Base-by-base conservation (phyloP, 1,140 invertebrate species). In the Microplitis mediator region DNA sequence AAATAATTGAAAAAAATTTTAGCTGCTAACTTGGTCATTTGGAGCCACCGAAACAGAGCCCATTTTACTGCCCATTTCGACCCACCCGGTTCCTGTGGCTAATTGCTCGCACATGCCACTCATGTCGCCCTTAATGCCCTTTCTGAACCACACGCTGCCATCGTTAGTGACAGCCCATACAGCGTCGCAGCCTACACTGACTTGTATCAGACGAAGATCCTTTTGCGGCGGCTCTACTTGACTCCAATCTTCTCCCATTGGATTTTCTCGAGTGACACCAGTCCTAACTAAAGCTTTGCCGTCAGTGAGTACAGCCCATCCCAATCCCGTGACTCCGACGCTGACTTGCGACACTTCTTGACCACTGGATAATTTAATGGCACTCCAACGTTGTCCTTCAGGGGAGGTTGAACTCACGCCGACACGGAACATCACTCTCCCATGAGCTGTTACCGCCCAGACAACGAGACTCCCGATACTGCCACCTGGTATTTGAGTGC, bases 361-460 rank as follows among this genome's bases (percentile, higher is more conserved):
- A 58, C 93, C 92, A 16, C 90, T 88, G 35, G 92, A 90, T 63
- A 94, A 91, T 75, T 91, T 89, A 35, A 97, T 90, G 67, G 91
- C 90, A 45, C 90, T 91, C 96, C 96, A 97, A 23, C 91, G 89
- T 67, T 90, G 87, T 6, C 95, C 96, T 89, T 97, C 96, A 0
- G 95, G 96, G 72, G 93, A 93, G 50, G 89, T 91, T 54, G 90
- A 91, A 74, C 90, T 92, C 3, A 97, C 95, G 4, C 93, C 93
- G 68, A 91, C 90, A 74, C 96, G 89, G 79, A 93, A 95, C 92
- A 97, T 95, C 34, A 94, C 92, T 81, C 95, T 88, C 51, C 95
- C 95, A 81, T 95, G 92, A 32, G 95, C 93, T 39, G 96, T 97
- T 51, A 97, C 93, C 16, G 95, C 94, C 96, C 96, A 97, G 3